Percentiles rank a stretch among this genome's conserved stretches.
Evolutionary conservation across 2,797 vertebrate species (phyloP).

Genomic region (Gila robusta): DNA sequence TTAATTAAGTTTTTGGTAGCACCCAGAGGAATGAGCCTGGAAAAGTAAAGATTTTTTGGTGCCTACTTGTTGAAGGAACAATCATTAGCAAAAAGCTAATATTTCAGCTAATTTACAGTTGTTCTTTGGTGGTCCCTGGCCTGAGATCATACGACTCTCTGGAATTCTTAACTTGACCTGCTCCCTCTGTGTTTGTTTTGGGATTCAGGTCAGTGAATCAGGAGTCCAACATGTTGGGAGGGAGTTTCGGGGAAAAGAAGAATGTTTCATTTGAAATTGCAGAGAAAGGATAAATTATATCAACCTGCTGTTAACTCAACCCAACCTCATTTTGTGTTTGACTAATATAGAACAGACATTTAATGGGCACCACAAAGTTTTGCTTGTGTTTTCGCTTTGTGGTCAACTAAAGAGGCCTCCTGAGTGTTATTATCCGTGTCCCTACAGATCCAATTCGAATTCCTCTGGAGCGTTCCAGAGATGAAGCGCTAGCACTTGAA

Average conservation of each 20-base stretch:
- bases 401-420: conserved; percentile 67
- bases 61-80: conserved; percentile 66
- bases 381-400: conserved; percentile 59
- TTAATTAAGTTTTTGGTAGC: conserved; percentile 65
- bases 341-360: conserved; percentile 39
- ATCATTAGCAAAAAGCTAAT: conserved; percentile 83
- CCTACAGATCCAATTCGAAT: conserved; percentile 67
- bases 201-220: conserved; percentile 70
- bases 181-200: conserved; percentile 72
- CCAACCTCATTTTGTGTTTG: conserved; percentile 27
- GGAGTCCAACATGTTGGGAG: conserved; percentile 66
- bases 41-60: conserved; percentile 66
- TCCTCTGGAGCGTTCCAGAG: conserved; percentile 69
- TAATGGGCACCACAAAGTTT: conserved; percentile 49
- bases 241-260: conserved; percentile 55
- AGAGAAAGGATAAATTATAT: conserved; percentile 9
- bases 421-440: conserved; percentile 66
- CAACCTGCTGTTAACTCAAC: conserved; percentile 26
- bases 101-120: conserved; percentile 88
- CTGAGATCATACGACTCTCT: conserved; percentile 64
- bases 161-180: conserved; percentile 69
- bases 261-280: conserved; percentile 16
- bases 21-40: conserved; percentile 53
- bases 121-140: conserved; percentile 87
- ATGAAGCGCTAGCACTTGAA: conserved; percentile 68